These are phyloP conservation scores for Eugnorisma glareosa DNA, from an alignment of 2,888 invertebrate genomes.

Conservation along the genomic window DNA sequence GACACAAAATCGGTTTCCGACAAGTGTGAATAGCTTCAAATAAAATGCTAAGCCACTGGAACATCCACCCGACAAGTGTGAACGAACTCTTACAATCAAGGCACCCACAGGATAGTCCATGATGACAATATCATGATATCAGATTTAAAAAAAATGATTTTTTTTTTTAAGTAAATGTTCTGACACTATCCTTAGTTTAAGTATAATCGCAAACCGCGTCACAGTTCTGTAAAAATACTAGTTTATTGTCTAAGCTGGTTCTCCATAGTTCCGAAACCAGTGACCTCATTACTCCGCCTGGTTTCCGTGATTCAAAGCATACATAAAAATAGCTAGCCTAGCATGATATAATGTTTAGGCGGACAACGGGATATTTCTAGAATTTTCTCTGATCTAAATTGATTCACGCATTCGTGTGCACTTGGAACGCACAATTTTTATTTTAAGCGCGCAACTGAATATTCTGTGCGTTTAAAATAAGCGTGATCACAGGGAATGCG, in stretches of 20 bases:
- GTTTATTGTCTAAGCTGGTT: neutral
- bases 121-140: too few species aligned
- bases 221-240: too few species aligned
- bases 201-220: too few species aligned
- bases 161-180: too few species aligned
- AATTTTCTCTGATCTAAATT: conserved; percentile 43
- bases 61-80: too few species aligned
- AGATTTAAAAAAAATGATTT: too few species aligned
- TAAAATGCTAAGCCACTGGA: too few species aligned
- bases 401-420: conserved; percentile 45
- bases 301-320: conserved; percentile 42
- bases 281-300: conserved; percentile 31
- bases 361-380: conserved; percentile 39
- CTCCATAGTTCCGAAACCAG: neutral
- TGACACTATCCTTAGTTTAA: too few species aligned
- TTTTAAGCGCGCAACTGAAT: conserved; percentile 20
- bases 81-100: too few species aligned
- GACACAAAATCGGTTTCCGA: too few species aligned
- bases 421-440: conserved; percentile 47
- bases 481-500: neutral
- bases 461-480: conserved; percentile 32
- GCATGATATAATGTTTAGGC: conserved; percentile 44
- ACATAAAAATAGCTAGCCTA: conserved; percentile 48
- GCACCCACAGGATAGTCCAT: too few species aligned
- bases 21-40: too few species aligned